Evolutionary conservation across 2,888 invertebrate genomes (phyloP).

Genomic region (Yponomeuta malinellus): DNA sequence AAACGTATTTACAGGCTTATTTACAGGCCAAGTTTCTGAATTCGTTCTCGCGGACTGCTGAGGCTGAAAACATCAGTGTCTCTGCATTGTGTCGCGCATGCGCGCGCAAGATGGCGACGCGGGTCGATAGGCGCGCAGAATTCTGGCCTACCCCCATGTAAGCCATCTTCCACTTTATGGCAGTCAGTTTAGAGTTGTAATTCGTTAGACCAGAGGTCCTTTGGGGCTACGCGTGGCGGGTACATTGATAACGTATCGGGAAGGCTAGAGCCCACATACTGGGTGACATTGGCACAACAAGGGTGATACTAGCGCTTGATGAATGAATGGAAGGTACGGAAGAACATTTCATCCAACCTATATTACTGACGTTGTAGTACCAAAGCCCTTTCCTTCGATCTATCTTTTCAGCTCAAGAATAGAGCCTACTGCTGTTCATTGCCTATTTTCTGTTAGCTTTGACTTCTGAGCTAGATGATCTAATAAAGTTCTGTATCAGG

Average conservation of each 20-base stretch:
- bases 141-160: background rate
- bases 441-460: too few relatives aligned
- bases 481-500: too few relatives aligned
- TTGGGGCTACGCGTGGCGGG: background rate
- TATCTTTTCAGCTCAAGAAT: too few relatives aligned
- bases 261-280: conserved; percentile 58
- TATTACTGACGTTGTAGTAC: too few relatives aligned
- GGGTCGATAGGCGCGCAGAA: conserved; percentile 9
- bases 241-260: conserved; percentile 43
- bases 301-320: conserved; percentile 36
- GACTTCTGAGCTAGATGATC: too few relatives aligned
- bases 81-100: conserved; percentile 39
- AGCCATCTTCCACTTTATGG: too few relatives aligned
- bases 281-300: conserved; percentile 57
- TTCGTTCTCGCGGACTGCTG: conserved; percentile 50
- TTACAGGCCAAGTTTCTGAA: conserved; percentile 41
- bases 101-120: conserved; percentile 13
- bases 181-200: background rate
- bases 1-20: conserved; percentile 48
- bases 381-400: too few relatives aligned
- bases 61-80: conserved; percentile 54
- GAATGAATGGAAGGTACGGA: too few relatives aligned
- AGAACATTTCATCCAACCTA: too few relatives aligned
- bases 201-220: background rate
- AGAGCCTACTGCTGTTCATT: too few relatives aligned